These are phyloP conservation scores for Lepus oiostolus DNA, from an alignment of 2,797 vertebrate species.

Conservation along the genomic window DNA sequence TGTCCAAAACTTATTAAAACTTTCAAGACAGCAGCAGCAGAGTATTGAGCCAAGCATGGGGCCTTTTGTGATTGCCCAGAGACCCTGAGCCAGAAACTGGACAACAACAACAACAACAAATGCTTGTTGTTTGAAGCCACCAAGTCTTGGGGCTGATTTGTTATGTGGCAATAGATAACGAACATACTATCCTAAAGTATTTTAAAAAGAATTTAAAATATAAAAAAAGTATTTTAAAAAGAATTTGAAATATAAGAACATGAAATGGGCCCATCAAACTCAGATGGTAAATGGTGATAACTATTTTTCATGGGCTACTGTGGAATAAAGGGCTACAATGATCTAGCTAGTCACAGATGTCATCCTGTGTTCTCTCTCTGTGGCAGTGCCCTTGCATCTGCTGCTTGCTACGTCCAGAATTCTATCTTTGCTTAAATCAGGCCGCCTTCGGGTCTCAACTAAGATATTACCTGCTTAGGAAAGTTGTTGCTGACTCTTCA, in stretches of 20 bases:
- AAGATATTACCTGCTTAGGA: background rate
- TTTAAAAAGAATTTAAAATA: constrained; percentile 13
- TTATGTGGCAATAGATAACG: background rate
- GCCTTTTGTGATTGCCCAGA: background rate
- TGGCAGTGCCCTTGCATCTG: background rate
- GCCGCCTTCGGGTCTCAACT: background rate
- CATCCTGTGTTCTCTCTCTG: background rate
- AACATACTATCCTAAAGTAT: background rate
- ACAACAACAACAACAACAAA: background rate
- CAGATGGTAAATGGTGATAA: background rate
- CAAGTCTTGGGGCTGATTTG: background rate
- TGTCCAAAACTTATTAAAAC: background rate
- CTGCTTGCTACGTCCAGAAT: constrained; percentile 24
- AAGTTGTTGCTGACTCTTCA: background rate
- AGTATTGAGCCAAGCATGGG: background rate
- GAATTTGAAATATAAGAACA: constrained; percentile 17
- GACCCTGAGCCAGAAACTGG: background rate
- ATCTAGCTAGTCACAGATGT: background rate
- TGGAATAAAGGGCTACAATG: constrained; percentile 3
- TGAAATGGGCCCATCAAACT: background rate
- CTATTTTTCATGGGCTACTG: background rate
- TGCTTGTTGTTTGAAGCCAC: background rate
- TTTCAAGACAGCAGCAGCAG: background rate
- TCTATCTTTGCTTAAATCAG: background rate
- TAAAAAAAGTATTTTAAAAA: background rate